A percentile compares a stretch with the other conserved stretches of the same genome.
Conservation (phyloP, 2,888 invertebrate genomes). For the Latrodectus elegans region DNA sequence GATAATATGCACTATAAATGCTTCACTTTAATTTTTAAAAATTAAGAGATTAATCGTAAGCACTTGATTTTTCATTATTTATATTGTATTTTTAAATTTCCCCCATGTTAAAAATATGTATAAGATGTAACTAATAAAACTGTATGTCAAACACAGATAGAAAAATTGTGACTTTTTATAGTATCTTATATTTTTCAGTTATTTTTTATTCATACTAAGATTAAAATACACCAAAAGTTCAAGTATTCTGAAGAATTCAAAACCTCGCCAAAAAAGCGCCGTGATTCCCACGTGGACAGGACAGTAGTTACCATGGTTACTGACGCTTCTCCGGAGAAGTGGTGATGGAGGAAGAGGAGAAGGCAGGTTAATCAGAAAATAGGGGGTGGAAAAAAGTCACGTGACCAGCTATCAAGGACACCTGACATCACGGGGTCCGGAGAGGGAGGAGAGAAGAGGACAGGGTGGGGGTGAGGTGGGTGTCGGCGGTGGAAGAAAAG, state of each 20-base stretch:
- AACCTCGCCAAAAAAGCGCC: conserved; percentile 35
- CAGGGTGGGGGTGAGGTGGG: background rate
- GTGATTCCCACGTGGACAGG: conserved; percentile 64
- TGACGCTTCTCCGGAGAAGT: conserved; percentile 43
- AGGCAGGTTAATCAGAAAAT: conserved; percentile 55
- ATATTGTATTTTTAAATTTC: too few relatives aligned
- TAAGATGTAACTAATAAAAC: too few relatives aligned
- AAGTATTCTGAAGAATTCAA: background rate
- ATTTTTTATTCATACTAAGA: background rate
- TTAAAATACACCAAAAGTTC: conserved; percentile 1
- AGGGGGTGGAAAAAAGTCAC: conserved; percentile 59
- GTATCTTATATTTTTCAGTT: too few relatives aligned
- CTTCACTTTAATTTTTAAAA: too few relatives aligned
- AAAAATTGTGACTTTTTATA: too few relatives aligned
- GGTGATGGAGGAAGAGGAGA: conserved; percentile 22
- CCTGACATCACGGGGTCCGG: conserved; percentile 62
- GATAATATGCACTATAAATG: too few relatives aligned
- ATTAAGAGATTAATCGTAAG: too few relatives aligned
- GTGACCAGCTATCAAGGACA: conserved; percentile 69
- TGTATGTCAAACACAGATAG: too few relatives aligned
- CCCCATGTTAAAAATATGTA: too few relatives aligned
- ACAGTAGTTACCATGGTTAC: conserved; percentile 50
- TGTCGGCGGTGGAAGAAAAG: conserved; percentile 35
- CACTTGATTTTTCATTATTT: too few relatives aligned
- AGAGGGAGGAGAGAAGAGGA: background rate